Percentiles rank a stretch among this genome's conserved stretches.
Evolutionary conservation across 2,888 invertebrate species (phyloP).

Genomic region (Phortica okadai): DNA sequence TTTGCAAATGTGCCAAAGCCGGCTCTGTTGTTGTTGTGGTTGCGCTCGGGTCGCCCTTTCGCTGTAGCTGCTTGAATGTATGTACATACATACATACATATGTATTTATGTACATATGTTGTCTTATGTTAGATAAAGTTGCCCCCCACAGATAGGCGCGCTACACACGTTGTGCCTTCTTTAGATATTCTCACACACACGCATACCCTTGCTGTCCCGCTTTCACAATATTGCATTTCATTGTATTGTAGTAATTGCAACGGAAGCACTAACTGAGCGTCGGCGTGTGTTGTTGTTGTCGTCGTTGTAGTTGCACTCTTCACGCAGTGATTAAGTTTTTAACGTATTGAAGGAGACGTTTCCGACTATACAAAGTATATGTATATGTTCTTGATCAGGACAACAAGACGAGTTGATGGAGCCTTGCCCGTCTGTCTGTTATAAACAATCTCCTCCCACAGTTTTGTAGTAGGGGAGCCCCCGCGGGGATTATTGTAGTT

Average conservation of each 20-base stretch:
- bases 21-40: constrained; percentile 41
- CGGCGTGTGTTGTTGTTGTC: constrained; percentile 40
- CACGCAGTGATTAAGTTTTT: no score
- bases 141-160: constrained; percentile 13
- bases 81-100: neutral
- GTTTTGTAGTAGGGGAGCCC: no score
- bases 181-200: neutral
- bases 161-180: constrained; percentile 28
- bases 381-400: no score
- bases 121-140: constrained; percentile 1
- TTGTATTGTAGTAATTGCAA: constrained; percentile 29
- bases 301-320: constrained; percentile 20
- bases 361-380: no score
- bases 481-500: no score
- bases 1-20: constrained; percentile 31
- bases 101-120: neutral
- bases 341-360: no score
- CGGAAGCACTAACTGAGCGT: constrained; percentile 36
- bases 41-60: constrained; percentile 28
- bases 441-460: no score
- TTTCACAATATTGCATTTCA: constrained; percentile 20
- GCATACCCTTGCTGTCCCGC: neutral
- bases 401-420: no score
- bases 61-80: constrained; percentile 1
- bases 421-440: no score